Conservation (phyloP, 2,797 vertebrate species). For the Erithacus rubecula region DNA sequence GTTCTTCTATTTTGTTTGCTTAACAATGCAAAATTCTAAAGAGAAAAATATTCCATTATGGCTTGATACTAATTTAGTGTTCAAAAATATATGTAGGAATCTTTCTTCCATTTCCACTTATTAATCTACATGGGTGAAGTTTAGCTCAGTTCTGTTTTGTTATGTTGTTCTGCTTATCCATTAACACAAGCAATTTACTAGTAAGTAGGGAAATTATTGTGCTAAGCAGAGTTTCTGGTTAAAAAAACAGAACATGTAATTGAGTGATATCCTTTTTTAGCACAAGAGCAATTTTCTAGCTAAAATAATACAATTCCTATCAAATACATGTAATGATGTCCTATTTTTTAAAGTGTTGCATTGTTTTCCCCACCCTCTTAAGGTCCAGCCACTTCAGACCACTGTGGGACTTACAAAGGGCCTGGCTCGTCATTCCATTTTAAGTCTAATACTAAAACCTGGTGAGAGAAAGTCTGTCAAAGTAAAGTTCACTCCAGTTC, state of each 20-base stretch:
- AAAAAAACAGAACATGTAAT: neutral
- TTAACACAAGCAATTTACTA: neutral
- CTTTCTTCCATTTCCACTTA: neutral
- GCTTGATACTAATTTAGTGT: neutral
- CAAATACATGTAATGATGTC: neutral
- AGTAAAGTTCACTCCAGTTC: conserved; percentile 89
- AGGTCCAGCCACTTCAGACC: conserved; percentile 85
- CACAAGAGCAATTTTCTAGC: neutral
- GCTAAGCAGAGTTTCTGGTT: neutral
- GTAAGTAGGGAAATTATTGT: neutral
- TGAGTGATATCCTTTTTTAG: neutral
- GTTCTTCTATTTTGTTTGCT: neutral
- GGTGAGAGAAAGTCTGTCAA: conserved; percentile 90
- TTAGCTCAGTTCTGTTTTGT: neutral
- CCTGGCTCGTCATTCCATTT: conserved; percentile 82
- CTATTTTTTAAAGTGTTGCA: neutral
- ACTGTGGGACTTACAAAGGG: conserved; percentile 84
- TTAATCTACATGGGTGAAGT: neutral
- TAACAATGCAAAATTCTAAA: neutral
- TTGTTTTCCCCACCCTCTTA: conserved; percentile 56
- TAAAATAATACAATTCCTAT: neutral
- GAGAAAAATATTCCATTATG: neutral
- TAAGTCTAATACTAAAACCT: conserved; percentile 89
- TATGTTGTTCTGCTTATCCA: neutral
- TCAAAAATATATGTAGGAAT: neutral